Conservation (phyloP, 2,888 invertebrate species). For the Hydriomena furcata region DNA sequence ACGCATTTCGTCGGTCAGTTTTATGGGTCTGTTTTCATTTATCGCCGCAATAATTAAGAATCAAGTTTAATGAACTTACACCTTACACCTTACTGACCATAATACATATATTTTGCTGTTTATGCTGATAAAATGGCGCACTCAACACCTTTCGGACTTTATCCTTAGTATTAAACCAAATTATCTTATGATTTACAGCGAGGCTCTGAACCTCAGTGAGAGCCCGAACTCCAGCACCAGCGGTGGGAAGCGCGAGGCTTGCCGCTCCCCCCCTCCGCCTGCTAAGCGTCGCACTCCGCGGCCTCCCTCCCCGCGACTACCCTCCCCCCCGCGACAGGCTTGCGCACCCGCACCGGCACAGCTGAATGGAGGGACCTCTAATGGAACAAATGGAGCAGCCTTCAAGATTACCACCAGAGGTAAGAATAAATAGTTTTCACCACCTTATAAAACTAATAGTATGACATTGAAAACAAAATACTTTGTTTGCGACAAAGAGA, state of each 20-base stretch:
- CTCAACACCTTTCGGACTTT: neutral
- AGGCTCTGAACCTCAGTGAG: constrained; percentile 92
- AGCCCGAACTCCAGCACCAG: constrained; percentile 73
- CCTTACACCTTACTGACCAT: too few species aligned
- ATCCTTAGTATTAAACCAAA: neutral
- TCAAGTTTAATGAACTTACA: too few species aligned
- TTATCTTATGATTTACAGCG: constrained; percentile 74
- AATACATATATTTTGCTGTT: too few species aligned
- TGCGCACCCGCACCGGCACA: constrained; percentile 39
- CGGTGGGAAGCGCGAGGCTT: constrained; percentile 73
- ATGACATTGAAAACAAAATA: too few species aligned
- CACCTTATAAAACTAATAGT: too few species aligned
- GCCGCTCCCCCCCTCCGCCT: constrained; percentile 84
- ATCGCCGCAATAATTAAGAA: too few species aligned
- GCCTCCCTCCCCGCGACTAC: constrained; percentile 57
- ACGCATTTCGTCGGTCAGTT: too few species aligned
- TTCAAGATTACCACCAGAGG: constrained; percentile 96
- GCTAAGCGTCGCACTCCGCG: constrained; percentile 80
- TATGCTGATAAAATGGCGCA: too few species aligned
- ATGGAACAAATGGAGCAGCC: constrained; percentile 84
- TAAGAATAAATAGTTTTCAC: constrained; percentile 30
- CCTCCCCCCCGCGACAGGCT: constrained; percentile 44
- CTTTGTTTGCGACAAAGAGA: neutral
- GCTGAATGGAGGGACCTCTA: constrained; percentile 36
- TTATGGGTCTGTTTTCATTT: too few species aligned